Evolutionary conservation across 2,797 vertebrate genomes (phyloP), one percentile per base, ranked within the genome.

Genomic region (Mormyrus proboscirostris): DNA sequence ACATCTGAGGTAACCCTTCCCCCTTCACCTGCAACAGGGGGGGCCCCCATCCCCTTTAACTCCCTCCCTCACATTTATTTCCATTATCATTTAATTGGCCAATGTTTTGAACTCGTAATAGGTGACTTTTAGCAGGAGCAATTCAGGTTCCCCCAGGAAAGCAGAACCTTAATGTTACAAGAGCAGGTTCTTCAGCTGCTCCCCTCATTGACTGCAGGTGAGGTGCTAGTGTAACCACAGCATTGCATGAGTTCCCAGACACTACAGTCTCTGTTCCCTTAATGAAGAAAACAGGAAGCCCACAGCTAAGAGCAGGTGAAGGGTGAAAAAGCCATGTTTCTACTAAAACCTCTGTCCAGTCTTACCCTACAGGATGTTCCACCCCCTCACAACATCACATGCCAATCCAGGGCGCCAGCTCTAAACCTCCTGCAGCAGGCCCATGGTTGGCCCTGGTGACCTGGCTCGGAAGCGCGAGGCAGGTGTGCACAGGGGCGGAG

Each of bases 271-370:
- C 29, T 65, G 38, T 29, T 38, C 19, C 73, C 29, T 6, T 44
- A 79, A 51, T 38, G 50, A 44, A 50, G 50, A 25, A 65, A 25
- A 55, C 82, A 65, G 79, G 55, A 84, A 57, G 88, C 82, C 88
- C 57, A 49, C 55, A 51, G 53, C 79, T 59, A 84, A 14, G 25
- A 83, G 79, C 76, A 29, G 25, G 87, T 90, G 89, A 89, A 90
- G 92, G 91, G 90, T 90, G 91, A 90, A 89, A 90, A 83, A 91
- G 90, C 89, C 44, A 25, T 51, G 91, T 41, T 22, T 19, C n/a
- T 84, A 65, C 38, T 85, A 65, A 89, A 89, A 41, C 73, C 41
- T n/a, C 33, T 16, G 41, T 79, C 88, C 41, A 41, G 79, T 47
- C 88, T 89, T 84, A 85, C 88, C 88, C 57, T 82, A 89, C 53